A percentile compares a stretch with the other conserved stretches of the same genome.
phyloP scores from a whole-genome alignment of 2,888 invertebrate genomes.

The Hyppa rectilinea region DNA sequence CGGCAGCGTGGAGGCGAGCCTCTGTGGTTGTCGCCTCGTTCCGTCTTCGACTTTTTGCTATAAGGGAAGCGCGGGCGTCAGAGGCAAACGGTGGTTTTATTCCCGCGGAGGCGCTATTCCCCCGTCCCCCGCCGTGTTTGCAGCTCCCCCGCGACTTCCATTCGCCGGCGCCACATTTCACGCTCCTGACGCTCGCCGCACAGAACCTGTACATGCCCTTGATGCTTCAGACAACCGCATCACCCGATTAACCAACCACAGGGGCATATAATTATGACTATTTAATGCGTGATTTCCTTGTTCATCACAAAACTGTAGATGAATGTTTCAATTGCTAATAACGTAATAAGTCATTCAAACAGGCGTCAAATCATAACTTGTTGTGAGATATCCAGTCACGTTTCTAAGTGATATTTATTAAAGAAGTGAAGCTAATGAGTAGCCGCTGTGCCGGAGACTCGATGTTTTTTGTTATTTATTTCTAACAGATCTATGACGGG shows the following conservation, averaged over 20 bases:
- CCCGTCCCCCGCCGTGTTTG: slow-evolving; percentile 64
- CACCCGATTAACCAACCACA: slow-evolving; percentile 43
- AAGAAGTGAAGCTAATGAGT: slow-evolving; percentile 74
- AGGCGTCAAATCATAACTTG: slow-evolving; percentile 42
- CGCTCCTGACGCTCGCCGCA: slow-evolving; percentile 74
- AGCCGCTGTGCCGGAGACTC: slow-evolving; percentile 64
- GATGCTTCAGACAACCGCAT: slow-evolving; percentile 67
- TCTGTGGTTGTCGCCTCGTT: slow-evolving; percentile 87
- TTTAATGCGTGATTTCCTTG: background rate
- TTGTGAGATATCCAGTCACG: slow-evolving; percentile 28
- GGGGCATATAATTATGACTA: background rate
- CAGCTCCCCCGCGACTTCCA: slow-evolving; percentile 65
- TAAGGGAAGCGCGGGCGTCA: slow-evolving; percentile 84
- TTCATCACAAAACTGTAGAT: background rate
- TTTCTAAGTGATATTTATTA: slow-evolving; percentile 56
- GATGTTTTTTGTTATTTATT: slow-evolving; percentile 79
- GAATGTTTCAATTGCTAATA: slow-evolving; percentile 9
- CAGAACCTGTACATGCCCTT: slow-evolving; percentile 70
- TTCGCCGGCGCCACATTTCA: slow-evolving; percentile 83
- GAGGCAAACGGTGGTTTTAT: slow-evolving; percentile 83
- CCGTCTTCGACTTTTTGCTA: slow-evolving; percentile 88
- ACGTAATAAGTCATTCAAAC: slow-evolving; percentile 32
- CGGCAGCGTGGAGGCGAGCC: slow-evolving; percentile 86
- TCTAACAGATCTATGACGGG: slow-evolving; percentile 84
- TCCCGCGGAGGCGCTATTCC: slow-evolving; percentile 78